phyloP scores from a whole-genome alignment of 2,113 vertebrate species.

The Myocastor coypus region DNA sequence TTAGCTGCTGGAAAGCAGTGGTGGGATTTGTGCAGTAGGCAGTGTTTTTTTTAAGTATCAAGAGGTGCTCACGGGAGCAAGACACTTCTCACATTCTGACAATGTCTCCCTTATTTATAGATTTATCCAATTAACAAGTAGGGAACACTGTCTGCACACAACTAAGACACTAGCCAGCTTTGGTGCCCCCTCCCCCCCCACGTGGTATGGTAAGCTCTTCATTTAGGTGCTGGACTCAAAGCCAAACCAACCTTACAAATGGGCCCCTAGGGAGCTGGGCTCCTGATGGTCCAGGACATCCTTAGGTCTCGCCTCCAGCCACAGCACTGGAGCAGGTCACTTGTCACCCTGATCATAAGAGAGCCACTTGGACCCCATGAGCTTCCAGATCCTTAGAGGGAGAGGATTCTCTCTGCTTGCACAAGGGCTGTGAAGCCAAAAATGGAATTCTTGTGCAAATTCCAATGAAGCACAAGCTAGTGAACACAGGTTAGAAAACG shows the following conservation, averaged over 20 bases:
- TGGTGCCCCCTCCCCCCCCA: neutral
- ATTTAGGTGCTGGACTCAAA: neutral
- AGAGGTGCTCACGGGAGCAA: neutral
- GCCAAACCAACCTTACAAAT: neutral
- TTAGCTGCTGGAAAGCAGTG: neutral
- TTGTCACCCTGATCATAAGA: neutral
- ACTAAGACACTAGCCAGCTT: neutral
- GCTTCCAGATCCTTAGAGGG: neutral
- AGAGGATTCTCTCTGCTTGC: neutral
- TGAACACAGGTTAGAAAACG: neutral
- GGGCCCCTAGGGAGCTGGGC: neutral
- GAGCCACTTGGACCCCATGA: neutral
- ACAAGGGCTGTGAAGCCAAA: neutral
- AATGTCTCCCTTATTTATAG: neutral
- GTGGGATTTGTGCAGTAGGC: neutral
- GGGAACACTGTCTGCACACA: fast-evolving
- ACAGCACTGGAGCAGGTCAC: no score
- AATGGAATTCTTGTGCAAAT: neutral
- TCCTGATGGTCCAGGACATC: neutral
- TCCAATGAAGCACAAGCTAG: neutral
- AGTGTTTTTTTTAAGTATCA: neutral
- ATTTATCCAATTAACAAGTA: neutral
- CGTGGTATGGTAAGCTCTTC: neutral
- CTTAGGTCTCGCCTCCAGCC: neutral
- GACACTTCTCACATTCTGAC: neutral